Evolutionary conservation across 2,113 vertebrate genomes (phyloP).

Genomic region (Tupaia tana): DNA sequence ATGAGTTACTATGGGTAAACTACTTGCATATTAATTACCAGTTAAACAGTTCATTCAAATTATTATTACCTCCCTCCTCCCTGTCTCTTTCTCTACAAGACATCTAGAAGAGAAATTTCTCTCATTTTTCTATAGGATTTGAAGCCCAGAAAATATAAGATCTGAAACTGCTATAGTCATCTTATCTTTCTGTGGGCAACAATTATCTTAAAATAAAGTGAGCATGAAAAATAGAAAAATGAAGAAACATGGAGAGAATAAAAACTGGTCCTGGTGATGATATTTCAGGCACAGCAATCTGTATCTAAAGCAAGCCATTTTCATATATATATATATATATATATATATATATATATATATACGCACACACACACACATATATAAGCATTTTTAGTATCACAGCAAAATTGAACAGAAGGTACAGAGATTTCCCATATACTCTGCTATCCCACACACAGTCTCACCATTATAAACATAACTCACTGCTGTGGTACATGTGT

Average conservation of each 20-base stretch:
- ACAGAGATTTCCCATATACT: neutral
- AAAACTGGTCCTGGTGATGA: neutral
- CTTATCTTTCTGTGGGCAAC: neutral
- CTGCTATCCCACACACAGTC: neutral
- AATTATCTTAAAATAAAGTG: slow-evolving; percentile 2
- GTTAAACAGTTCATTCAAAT: slow-evolving; percentile 13
- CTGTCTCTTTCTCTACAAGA: neutral
- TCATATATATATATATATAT: too few species aligned
- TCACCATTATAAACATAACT: neutral
- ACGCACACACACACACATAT: neutral
- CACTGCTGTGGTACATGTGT: neutral
- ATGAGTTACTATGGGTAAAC: neutral
- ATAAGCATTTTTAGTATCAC: neutral
- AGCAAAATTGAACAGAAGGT: neutral
- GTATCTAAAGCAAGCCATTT: neutral
- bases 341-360: neutral
- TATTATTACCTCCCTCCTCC: neutral
- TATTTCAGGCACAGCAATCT: neutral
- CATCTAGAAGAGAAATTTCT: neutral
- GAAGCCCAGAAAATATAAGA: neutral
- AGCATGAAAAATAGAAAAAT: neutral
- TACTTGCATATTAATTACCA: neutral
- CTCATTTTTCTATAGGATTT: neutral
- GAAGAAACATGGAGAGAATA: neutral
- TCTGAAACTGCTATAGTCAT: neutral